These are phyloP conservation scores for Euura lappo DNA, from an alignment of 1,140 invertebrate genomes.

Conservation along the genomic window DNA sequence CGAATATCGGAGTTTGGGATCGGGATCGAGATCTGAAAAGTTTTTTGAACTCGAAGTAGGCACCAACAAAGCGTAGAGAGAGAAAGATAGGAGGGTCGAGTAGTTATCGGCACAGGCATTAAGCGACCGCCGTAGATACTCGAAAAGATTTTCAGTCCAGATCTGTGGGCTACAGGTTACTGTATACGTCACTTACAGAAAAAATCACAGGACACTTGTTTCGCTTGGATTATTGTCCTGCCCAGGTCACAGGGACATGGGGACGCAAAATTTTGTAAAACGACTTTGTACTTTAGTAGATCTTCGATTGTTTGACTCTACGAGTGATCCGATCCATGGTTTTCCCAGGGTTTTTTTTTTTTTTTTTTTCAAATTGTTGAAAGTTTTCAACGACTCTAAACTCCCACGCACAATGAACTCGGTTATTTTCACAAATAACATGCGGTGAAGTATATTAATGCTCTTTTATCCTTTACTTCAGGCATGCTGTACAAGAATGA, in stretches of 20 bases:
- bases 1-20: slow-evolving; percentile 2
- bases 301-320: background rate
- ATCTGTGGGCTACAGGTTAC: background rate
- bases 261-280: background rate
- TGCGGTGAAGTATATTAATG: no score
- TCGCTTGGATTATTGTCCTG: background rate
- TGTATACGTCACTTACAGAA: background rate
- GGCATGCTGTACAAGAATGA: no score
- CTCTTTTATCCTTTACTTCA: no score
- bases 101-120: no score
- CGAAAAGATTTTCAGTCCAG: background rate
- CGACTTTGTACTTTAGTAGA: background rate
- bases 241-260: background rate
- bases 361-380: no score
- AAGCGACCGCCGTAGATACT: background rate
- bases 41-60: background rate
- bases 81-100: no score
- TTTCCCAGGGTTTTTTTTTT: no score
- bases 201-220: background rate
- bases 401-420: no score
- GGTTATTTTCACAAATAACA: no score
- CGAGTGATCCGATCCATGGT: no score
- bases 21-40: background rate
- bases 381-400: no score
- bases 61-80: background rate